Evolutionary conservation across 35 echinoderm and acorn worm genomes (phyloP).

Genomic region (Anneissia japonica): DNA sequence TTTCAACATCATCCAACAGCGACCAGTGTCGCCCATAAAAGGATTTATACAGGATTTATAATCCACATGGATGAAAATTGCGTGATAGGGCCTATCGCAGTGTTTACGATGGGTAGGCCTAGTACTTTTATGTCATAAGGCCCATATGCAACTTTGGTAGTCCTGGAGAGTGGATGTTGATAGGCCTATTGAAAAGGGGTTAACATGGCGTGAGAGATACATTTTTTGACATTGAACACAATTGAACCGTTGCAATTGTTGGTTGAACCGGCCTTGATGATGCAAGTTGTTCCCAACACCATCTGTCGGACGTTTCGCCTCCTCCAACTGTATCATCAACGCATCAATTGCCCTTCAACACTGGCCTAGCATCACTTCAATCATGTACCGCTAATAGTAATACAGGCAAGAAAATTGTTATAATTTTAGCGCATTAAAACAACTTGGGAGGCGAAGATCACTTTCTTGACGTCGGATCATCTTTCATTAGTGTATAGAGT

Average conservation of each 20-base stretch:
- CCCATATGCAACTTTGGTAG: too few species aligned
- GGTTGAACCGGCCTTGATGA: not conserved
- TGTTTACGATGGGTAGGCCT: too few species aligned
- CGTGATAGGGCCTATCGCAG: too few species aligned
- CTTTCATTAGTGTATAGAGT: not conserved
- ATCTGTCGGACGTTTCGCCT: not conserved
- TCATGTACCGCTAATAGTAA: not conserved
- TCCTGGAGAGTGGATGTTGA: too few species aligned
- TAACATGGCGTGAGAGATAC: too few species aligned
- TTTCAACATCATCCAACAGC: too few species aligned
- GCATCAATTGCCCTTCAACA: not conserved
- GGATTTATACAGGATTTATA: too few species aligned
- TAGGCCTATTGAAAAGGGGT: too few species aligned
- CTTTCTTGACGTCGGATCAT: not conserved
- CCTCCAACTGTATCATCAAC: not conserved
- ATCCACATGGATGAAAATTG: too few species aligned
- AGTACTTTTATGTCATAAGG: too few species aligned
- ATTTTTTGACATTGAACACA: not conserved
- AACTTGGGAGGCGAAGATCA: not conserved
- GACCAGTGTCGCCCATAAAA: too few species aligned
- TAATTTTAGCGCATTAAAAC: not conserved
- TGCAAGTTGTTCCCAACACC: not conserved
- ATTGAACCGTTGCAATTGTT: not conserved
- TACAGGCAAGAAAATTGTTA: not conserved
- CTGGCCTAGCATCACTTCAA: not conserved